Percentiles rank a stretch among this genome's conserved stretches.
Evolutionary conservation across 2,888 invertebrate genomes (phyloP).

Genomic region (Vandiemenella viatica): DNA sequence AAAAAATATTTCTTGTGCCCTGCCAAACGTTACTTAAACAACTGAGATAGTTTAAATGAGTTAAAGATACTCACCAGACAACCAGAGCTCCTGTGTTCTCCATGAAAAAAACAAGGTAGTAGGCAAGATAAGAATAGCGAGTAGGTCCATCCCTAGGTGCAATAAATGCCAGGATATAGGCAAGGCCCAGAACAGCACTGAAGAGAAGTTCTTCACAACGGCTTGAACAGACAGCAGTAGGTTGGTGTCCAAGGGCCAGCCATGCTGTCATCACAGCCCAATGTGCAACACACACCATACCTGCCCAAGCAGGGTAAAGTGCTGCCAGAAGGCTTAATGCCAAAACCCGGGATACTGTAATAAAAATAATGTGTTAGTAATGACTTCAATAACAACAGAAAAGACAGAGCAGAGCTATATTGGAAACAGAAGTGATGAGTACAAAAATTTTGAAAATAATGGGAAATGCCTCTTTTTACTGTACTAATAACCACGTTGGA

Average conservation of each 20-base stretch:
- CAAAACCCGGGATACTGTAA: slow-evolving; percentile 35
- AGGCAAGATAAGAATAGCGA: slow-evolving; percentile 33
- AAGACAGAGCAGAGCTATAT: too few relatives aligned
- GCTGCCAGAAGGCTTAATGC: slow-evolving; percentile 40
- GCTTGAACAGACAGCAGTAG: slow-evolving; percentile 30
- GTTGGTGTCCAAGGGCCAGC: slow-evolving; percentile 33
- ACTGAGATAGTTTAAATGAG: too few relatives aligned
- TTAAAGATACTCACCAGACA: slow-evolving; percentile 33
- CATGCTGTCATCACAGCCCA: slow-evolving; percentile 41
- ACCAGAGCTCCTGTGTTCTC: slow-evolving; percentile 33
- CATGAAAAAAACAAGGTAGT: slow-evolving; percentile 34
- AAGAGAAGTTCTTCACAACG: slow-evolving; percentile 32
- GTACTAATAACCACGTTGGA: too few relatives aligned
- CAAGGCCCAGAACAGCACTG: slow-evolving; percentile 38
- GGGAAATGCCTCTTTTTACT: too few relatives aligned
- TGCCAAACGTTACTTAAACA: too few relatives aligned
- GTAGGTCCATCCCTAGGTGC: slow-evolving; percentile 44
- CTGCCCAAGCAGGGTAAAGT: slow-evolving; percentile 35
- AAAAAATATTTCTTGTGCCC: too few relatives aligned
- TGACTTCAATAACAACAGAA: too few relatives aligned
- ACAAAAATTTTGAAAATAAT: too few relatives aligned
- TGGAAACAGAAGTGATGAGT: too few relatives aligned
- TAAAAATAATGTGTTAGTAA: not conserved
- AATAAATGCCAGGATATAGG: slow-evolving; percentile 43
- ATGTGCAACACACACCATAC: slow-evolving; percentile 33